Conservation (phyloP, 2,797 vertebrate genomes). For the Brachymystax lenok region DNA sequence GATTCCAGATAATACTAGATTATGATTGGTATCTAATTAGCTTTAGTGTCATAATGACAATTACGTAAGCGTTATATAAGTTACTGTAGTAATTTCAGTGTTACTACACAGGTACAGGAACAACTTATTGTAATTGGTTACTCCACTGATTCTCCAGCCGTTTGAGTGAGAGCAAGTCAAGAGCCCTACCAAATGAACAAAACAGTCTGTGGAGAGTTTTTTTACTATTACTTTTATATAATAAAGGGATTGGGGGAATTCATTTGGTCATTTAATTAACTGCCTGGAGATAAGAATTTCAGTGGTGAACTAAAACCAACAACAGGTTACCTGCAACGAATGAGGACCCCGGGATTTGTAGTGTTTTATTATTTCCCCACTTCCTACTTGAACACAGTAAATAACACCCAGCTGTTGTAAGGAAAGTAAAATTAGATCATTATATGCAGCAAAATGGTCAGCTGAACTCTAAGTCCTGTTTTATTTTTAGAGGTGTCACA, state of each 20-base stretch:
- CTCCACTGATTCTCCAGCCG: background rate
- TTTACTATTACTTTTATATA: background rate
- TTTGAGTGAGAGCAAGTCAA: background rate
- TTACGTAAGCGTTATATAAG: background rate
- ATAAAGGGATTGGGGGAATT: background rate
- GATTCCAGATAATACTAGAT: background rate
- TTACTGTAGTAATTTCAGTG: background rate
- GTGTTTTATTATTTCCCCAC: background rate
- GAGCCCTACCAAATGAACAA: background rate
- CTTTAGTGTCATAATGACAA: background rate
- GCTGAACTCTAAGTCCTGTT: background rate
- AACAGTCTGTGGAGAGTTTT: background rate
- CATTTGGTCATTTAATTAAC: background rate
- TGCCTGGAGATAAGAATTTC: background rate
- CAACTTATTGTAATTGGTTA: background rate
- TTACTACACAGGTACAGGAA: background rate
- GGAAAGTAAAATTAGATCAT: too few species aligned
- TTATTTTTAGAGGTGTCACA: conserved; percentile 1
- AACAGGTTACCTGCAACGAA: background rate
- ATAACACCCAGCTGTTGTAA: background rate
- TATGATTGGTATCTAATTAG: background rate
- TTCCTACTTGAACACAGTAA: background rate
- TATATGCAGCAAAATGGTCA: too few species aligned
- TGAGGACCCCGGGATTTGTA: background rate
- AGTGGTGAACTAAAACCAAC: background rate